Evolutionary conservation across 2,888 invertebrate species (phyloP), one percentile per base, ranked within the genome.

Genomic region (Arctia plantaginis): DNA sequence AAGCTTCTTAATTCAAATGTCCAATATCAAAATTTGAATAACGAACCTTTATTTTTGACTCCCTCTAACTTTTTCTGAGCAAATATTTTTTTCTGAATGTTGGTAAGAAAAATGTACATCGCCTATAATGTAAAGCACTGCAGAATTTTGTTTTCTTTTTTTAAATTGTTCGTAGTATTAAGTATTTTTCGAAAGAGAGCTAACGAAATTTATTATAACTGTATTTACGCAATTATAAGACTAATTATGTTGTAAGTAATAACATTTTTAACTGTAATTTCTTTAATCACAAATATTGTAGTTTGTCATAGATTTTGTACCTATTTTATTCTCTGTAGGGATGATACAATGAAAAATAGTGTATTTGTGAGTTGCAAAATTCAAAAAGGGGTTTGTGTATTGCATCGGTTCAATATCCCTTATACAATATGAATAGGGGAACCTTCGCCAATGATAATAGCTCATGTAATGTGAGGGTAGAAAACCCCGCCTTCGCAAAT

Each of bases 371-470:
- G 30, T 18, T 62, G 7, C 62, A 20, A 62, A 62, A 62, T 30
- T 0, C 69, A 47, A 33, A 30, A 47, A 51, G 55, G 33, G 41
- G 30, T n/a, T n/a, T 33, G 62, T 30, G 18, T 18, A 62, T 18
- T 62, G 18, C 18, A 62, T 62, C 7, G 62, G 27, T 35, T 55
- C 23, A 55, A 55, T 33, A 55, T 69, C 39, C 33, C 23, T 10
- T n/a, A 39, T n/a, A 30, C 33, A 3, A 0, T 12, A 55, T 44
- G 30, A 44, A 23, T 35, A 35, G 35, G 51, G 33, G 72, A 35
- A 35, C 33, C 33, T 12, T 51, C 30, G 51, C 73, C 73, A 74
- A 74, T 74, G 41, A 59, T 30, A 30, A 41, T 59, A 51, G 66
- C 51, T 51, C n/a, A n/a, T 51, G 39, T 41, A 23, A 3, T 33